Conservation (phyloP, 2,888 invertebrate genomes). For the Nymphalis c-album region DNA sequence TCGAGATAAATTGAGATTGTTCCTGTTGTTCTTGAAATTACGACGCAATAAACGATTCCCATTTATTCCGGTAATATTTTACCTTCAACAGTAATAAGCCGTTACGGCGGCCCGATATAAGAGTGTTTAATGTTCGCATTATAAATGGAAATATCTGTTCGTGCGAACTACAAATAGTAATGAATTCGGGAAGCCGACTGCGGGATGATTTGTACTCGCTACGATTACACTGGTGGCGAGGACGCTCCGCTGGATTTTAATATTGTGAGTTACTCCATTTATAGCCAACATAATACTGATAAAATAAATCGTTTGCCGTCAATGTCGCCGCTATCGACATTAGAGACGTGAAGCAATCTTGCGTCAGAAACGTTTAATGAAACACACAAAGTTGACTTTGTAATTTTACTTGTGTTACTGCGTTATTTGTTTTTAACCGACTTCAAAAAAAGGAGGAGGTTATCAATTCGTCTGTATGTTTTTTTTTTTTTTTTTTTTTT, state of each 20-base stretch:
- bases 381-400: no score
- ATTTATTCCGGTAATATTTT: constrained; percentile 27
- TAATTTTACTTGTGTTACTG: no score
- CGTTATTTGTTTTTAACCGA: no score
- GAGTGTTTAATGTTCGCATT: constrained; percentile 21
- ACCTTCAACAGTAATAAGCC: constrained; percentile 17
- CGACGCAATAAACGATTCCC: constrained; percentile 19
- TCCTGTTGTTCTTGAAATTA: constrained; percentile 19
- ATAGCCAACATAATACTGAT: not conserved
- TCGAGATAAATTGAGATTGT: constrained; percentile 15
- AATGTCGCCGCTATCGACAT: no score
- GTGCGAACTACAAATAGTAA: constrained; percentile 11
- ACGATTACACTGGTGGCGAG: not conserved
- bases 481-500: no score
- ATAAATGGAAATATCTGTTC: constrained; percentile 23
- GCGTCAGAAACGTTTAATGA: no score
- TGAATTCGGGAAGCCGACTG: constrained; percentile 9
- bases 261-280: not conserved
- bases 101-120: constrained; percentile 10
- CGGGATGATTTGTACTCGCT: not conserved
- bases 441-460: no score
- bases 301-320: no score
- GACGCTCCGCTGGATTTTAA: not conserved
- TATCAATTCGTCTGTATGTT: no score
- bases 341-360: no score